phyloP scores from a whole-genome alignment of 2,797 vertebrate genomes.

The Craterocephalus amniculus region DNA sequence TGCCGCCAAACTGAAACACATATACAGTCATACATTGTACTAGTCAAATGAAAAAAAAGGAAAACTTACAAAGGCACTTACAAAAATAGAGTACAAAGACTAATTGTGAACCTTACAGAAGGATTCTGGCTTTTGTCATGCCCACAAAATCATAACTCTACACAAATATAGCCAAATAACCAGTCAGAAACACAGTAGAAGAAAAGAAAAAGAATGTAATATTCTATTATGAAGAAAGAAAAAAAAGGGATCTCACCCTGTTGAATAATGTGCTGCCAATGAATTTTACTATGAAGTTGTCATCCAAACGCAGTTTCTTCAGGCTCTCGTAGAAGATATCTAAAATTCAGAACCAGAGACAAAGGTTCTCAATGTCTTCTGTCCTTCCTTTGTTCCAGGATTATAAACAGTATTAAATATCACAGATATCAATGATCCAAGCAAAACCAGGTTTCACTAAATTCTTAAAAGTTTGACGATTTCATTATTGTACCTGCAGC shows the following conservation, averaged over 20 bases:
- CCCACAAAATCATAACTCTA: background rate
- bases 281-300: slow-evolving; percentile 84
- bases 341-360: slow-evolving; percentile 56
- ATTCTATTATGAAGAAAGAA: slow-evolving; percentile 7
- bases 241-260: slow-evolving; percentile 79
- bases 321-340: slow-evolving; percentile 88
- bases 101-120: background rate
- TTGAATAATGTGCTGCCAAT: slow-evolving; percentile 87
- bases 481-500: too few relatives aligned
- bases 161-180: background rate
- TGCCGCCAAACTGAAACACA: slow-evolving; percentile 84
- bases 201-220: background rate
- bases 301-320: slow-evolving; percentile 87
- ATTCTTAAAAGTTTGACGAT: too few relatives aligned
- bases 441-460: background rate
- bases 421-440: background rate
- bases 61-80: background rate
- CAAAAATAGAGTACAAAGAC: background rate
- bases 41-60: slow-evolving; percentile 18
- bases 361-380: slow-evolving; percentile 12
- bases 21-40: slow-evolving; percentile 2
- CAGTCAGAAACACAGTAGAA: background rate
- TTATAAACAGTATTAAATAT: background rate
- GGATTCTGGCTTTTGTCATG: background rate
- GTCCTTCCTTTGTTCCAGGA: background rate